Base-by-base conservation (phyloP, 2,797 vertebrate genomes). In the Agapornis canus region DNA sequence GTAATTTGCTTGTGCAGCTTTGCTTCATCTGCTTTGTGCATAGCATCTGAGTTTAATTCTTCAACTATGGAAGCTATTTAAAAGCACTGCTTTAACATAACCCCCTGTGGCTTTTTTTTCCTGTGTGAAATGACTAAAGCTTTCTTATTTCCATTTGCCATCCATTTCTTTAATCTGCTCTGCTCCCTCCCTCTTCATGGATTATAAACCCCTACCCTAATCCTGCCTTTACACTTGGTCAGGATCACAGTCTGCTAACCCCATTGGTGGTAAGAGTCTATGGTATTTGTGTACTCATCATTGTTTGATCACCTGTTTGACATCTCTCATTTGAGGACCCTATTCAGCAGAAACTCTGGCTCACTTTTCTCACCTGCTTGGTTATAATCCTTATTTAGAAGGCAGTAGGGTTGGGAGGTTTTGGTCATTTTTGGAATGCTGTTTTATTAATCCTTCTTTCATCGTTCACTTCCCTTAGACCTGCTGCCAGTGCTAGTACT, bases 231-330 rank as follows among this genome's bases (percentile, higher is more conserved):
- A 97, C 97, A 98, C 98, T 99, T 98, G 98, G 98, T 99, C 99
- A 99, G 99, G 99, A 99, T 99, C 99, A 98, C 99, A 99, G 98
- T 99, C 99, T 98, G 99, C 99, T 99, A 99, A 98, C 98, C 98
- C 99, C 97, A 98, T 98, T 95, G 99, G 99, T 99, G 99, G 99
- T 99, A 99, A 99, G 99, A 98, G 98, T 98, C 98, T 98, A 96
- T 97, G 78, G 96, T 98, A 98, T 98, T 98, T 97, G 85, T 97
- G 92, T 98, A 89, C 97, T 87, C 97, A 80, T 98, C 95, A 32
- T 97, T 96, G 96, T 97, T 96, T 96, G 96, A 95, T 97, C 97
- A 97, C 63, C 78, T 97, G 95, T 96, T 97, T 96, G 93, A 96
- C 97, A 97, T 96, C 86, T 52, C 73, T 96, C 94, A 83, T 96